Evolutionary conservation across 2,113 vertebrate species (phyloP).

Genomic region (Bettongia penicillata): DNA sequence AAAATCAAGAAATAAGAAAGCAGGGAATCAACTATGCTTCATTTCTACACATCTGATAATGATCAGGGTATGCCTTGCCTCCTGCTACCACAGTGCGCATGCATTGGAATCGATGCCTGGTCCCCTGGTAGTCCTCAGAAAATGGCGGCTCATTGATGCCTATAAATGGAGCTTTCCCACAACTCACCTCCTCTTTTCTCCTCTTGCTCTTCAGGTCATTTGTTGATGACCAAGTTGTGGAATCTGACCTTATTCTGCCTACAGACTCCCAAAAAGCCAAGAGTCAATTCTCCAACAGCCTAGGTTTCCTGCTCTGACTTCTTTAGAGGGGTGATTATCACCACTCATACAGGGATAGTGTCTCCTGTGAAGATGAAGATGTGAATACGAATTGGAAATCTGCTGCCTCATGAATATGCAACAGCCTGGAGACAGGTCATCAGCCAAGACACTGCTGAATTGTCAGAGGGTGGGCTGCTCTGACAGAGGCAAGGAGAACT

Average conservation of each 20-base stretch:
- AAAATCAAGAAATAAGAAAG: not conserved
- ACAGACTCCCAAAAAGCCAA: not conserved
- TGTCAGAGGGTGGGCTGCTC: constrained; percentile 69
- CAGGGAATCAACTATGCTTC: not conserved
- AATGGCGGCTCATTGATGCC: not conserved
- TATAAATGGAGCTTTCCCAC: not conserved
- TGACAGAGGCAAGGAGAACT: constrained; percentile 64
- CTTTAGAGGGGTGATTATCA: not conserved
- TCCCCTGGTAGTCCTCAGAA: not conserved
- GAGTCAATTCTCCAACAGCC: not conserved
- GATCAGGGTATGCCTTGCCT: not conserved
- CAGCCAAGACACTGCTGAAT: constrained; percentile 50
- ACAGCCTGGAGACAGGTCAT: not conserved
- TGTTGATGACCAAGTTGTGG: not conserved
- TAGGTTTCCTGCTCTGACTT: not conserved
- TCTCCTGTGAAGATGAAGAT: constrained; percentile 32
- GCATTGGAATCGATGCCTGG: not conserved
- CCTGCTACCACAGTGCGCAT: not conserved
- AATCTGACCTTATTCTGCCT: not conserved
- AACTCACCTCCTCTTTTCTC: not conserved
- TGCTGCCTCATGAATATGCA: constrained; percentile 61
- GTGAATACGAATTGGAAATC: constrained; percentile 58
- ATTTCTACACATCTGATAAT: not conserved
- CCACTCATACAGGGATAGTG: not conserved
- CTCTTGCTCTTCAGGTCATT: not conserved